Evolutionary conservation across 2,113 vertebrate genomes (phyloP).

Genomic region (Cololabis saira): DNA sequence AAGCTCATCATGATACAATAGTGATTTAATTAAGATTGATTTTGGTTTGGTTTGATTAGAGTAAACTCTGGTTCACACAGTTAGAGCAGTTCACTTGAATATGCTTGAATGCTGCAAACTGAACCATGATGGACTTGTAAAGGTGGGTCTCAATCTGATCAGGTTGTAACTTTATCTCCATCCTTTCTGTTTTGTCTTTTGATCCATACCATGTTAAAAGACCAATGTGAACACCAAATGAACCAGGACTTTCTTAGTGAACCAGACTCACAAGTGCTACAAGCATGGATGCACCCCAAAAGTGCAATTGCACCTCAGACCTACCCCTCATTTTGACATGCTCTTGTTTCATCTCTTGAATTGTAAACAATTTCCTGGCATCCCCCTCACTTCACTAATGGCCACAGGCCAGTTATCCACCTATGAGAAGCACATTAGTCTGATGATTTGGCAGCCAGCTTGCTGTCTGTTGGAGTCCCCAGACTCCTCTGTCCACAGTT

Average conservation of each 20-base stretch:
- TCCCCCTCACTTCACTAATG: constrained; percentile 60
- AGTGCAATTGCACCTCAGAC: constrained; percentile 22
- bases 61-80: too few relatives aligned
- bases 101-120: too few relatives aligned
- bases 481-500: constrained; percentile 6
- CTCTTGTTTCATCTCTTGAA: constrained; percentile 20
- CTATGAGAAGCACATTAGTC: constrained; percentile 55
- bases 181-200: too few relatives aligned
- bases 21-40: too few relatives aligned
- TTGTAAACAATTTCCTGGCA: constrained; percentile 51
- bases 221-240: not conserved
- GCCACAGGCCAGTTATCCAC: constrained; percentile 31
- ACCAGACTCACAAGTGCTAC: not conserved
- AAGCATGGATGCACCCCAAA: constrained; percentile 12
- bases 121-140: too few relatives aligned
- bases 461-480: constrained; percentile 27
- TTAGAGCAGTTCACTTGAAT: too few relatives aligned
- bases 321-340: constrained; percentile 48
- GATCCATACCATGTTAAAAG: too few relatives aligned
- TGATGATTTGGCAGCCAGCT: constrained; percentile 46
- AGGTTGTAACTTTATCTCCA: too few relatives aligned
- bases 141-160: too few relatives aligned
- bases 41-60: too few relatives aligned
- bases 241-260: not conserved
- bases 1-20: too few relatives aligned